These are phyloP conservation scores for Elanus axillaris DNA, from an alignment of 2,113 vertebrate species.

Conservation along the genomic window DNA sequence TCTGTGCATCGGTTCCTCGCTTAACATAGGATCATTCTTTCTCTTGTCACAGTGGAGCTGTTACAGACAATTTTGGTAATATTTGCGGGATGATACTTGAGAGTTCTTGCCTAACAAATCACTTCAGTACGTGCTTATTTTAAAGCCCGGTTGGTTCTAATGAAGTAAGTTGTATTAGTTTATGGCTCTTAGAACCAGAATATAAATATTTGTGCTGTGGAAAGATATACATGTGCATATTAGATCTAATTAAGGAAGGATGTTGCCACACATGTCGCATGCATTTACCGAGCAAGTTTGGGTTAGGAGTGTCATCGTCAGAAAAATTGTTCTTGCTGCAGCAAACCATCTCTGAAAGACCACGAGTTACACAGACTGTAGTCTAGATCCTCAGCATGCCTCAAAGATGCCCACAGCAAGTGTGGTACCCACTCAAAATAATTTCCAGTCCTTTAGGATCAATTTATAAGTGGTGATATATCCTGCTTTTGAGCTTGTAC, in stretches of 20 bases:
- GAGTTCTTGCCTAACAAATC: background rate
- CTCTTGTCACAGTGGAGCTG: background rate
- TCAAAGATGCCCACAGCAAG: background rate
- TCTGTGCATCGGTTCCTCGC: background rate
- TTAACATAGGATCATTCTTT: background rate
- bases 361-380: background rate
- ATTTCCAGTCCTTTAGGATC: background rate
- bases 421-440: background rate
- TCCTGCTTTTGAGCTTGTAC: background rate
- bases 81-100: background rate
- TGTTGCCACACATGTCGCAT: accelerated
- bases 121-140: background rate
- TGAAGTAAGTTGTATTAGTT: background rate
- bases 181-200: background rate
- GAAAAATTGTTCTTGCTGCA: background rate
- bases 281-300: background rate
- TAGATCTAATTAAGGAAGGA: background rate
- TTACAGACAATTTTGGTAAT: background rate
- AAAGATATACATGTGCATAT: background rate
- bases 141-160: background rate
- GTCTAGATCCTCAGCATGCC: background rate
- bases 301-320: background rate
- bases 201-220: background rate
- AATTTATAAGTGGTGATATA: background rate
- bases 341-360: background rate